Conservation (phyloP, 2,113 vertebrate genomes). For the Notiomystis cincta region DNA sequence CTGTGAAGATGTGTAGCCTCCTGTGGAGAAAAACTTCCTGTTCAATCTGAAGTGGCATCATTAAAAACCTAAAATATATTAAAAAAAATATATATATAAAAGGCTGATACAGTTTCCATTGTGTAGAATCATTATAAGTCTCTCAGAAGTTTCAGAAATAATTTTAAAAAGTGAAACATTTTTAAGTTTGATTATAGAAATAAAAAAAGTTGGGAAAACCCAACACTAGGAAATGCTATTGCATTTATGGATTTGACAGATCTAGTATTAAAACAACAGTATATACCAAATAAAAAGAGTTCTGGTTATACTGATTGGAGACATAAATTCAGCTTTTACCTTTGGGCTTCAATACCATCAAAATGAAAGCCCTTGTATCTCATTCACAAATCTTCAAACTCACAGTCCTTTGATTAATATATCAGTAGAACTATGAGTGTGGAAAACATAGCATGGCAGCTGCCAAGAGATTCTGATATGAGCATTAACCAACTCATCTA, state of each 20-base stretch:
- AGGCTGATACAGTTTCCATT: not conserved
- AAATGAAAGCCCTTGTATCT: not conserved
- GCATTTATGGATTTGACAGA: not conserved
- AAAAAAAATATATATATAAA: too few relatives aligned
- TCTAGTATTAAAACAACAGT: not conserved
- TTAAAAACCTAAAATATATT: too few relatives aligned
- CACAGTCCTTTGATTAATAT: not conserved
- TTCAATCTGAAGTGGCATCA: not conserved
- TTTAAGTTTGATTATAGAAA: not conserved
- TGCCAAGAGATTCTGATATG: not conserved
- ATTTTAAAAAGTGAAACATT: not conserved
- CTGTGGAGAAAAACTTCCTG: not conserved
- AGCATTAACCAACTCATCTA: not conserved
- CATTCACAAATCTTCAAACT: not conserved
- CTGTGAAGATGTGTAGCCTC: not conserved
- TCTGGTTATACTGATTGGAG: not conserved
- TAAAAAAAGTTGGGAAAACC: fast-evolving
- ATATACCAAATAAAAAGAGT: not conserved
- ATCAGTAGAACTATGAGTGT: not conserved
- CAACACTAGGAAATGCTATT: not conserved
- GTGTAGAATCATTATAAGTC: not conserved
- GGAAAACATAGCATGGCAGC: not conserved
- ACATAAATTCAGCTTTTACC: not conserved
- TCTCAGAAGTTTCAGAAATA: not conserved
- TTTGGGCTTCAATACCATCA: not conserved